Evolutionary conservation across 2,113 vertebrate species (phyloP).

Genomic region (Herpailurus yagouaroundi): DNA sequence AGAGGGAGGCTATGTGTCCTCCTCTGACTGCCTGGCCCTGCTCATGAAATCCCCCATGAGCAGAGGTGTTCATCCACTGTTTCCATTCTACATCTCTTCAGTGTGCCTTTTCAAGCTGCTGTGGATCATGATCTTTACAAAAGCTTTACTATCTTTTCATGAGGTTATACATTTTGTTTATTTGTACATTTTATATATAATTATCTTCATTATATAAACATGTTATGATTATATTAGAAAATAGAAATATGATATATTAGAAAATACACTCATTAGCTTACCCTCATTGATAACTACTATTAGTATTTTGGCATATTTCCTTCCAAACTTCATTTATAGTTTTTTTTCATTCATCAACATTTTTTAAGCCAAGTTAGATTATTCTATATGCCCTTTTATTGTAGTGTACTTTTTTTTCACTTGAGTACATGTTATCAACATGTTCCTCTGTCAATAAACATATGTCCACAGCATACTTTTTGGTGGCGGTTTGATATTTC

Average conservation of each 20-base stretch:
- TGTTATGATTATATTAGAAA: not conserved
- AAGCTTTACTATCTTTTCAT: not conserved
- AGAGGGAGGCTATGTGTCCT: not conserved
- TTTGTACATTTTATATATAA: not conserved
- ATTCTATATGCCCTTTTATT: not conserved
- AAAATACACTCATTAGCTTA: not conserved
- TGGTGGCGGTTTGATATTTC: not conserved
- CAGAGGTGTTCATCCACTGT: not conserved
- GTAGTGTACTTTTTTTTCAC: not conserved
- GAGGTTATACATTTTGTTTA: not conserved
- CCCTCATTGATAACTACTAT: not conserved
- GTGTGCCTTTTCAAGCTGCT: not conserved
- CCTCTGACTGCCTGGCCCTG: not conserved
- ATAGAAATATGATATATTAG: not conserved
- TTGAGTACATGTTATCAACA: not conserved
- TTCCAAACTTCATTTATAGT: not conserved
- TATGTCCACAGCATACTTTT: not conserved
- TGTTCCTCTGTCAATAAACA: not conserved
- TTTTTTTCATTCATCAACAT: not conserved
- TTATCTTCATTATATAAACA: not conserved
- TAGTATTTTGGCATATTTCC: conserved; percentile 21
- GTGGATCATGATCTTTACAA: not conserved
- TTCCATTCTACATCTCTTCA: not conserved
- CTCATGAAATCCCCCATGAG: not conserved
- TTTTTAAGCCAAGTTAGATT: not conserved